Evolutionary conservation across 2,888 invertebrate species (phyloP).

Genomic region (Cosmia pyralina): DNA sequence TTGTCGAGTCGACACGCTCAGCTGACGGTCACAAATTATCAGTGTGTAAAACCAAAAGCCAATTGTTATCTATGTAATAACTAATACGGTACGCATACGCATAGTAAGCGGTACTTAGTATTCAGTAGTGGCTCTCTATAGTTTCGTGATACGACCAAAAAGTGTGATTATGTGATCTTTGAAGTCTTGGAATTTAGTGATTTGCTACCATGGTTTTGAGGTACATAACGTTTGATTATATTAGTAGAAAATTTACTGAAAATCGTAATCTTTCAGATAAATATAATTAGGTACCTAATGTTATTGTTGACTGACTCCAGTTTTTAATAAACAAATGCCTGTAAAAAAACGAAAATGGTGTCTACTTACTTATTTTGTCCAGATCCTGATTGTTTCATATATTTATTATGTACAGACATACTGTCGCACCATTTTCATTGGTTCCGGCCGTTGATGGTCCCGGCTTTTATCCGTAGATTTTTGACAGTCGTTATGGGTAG

Average conservation of each 20-base stretch:
- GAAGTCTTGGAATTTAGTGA: constrained; percentile 21
- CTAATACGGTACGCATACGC: constrained; percentile 40
- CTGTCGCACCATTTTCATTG: constrained; percentile 10
- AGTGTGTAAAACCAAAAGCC: constrained; percentile 48
- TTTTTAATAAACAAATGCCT: not conserved
- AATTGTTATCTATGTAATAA: constrained; percentile 69
- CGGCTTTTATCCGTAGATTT: not conserved
- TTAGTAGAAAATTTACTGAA: not conserved
- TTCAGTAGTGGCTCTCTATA: constrained; percentile 53
- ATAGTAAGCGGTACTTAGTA: constrained; percentile 56
- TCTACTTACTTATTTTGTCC: constrained; percentile 20
- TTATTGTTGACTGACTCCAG: not conserved
- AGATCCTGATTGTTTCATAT: constrained; percentile 13
- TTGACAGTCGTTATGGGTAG: too few relatives aligned
- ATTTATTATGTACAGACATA: not conserved
- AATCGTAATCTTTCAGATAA: not conserved
- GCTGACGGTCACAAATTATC: constrained; percentile 47
- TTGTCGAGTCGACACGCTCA: constrained; percentile 54
- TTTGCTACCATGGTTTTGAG: constrained; percentile 46
- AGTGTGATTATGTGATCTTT: constrained; percentile 26
- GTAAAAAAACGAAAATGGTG: not conserved
- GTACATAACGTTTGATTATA: constrained; percentile 24
- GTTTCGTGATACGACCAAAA: constrained; percentile 8
- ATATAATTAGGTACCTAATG: too few relatives aligned
- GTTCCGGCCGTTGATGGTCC: not conserved